Conservation (phyloP, 2,113 vertebrate genomes). For the Hoplias malabaricus region DNA sequence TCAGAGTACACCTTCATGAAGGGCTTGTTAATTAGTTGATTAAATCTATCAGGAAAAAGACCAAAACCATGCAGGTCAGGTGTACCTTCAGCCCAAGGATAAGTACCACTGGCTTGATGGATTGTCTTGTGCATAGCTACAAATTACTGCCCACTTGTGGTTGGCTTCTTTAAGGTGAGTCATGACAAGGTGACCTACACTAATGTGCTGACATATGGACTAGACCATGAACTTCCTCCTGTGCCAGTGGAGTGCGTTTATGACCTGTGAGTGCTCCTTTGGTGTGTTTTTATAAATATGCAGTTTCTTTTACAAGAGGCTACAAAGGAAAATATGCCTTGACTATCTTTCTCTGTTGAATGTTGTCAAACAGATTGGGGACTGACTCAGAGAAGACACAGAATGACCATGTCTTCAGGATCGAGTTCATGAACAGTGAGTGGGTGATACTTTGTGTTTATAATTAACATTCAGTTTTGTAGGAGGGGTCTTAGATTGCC, state of each 20-base stretch:
- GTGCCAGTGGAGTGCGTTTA: slow-evolving; percentile 60
- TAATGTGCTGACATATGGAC: slow-evolving; percentile 59
- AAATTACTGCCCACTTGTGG: neutral
- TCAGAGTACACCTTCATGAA: no score
- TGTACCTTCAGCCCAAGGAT: neutral
- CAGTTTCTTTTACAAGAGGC: no score
- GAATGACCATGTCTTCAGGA: slow-evolving; percentile 59
- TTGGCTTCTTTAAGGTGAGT: slow-evolving; percentile 58
- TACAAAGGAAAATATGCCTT: neutral
- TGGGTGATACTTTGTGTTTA: neutral
- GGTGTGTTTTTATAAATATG: neutral
- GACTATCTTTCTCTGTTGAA: neutral
- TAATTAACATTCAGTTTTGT: no score
- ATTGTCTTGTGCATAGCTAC: neutral
- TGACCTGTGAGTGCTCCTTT: slow-evolving; percentile 51
- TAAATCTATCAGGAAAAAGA: no score
- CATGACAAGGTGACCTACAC: slow-evolving; percentile 52
- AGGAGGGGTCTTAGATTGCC: neutral
- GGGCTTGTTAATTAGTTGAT: no score
- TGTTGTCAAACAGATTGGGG: slow-evolving; percentile 50
- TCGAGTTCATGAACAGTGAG: slow-evolving; percentile 72
- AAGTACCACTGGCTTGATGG: neutral
- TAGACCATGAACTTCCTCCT: slow-evolving; percentile 30
- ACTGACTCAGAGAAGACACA: slow-evolving; percentile 38
- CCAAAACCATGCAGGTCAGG: neutral